These are phyloP conservation scores for Triplophysa siluroides DNA, from an alignment of 2,113 vertebrate species.

Conservation along the genomic window DNA sequence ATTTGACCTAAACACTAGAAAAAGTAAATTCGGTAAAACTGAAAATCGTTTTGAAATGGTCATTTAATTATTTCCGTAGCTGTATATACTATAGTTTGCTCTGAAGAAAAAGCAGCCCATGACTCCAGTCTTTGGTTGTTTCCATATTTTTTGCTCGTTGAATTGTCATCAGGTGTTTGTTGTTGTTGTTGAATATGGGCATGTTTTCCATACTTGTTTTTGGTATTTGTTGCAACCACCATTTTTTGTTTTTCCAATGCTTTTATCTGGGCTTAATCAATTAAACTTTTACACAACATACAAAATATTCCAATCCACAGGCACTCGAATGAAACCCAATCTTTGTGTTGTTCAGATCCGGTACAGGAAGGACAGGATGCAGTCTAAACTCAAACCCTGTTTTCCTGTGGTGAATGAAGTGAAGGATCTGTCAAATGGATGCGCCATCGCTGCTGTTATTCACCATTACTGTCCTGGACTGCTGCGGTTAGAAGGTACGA, in stretches of 20 bases:
- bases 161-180: conserved; percentile 2
- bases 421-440: conserved; percentile 85
- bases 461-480: conserved; percentile 88
- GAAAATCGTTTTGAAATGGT: too few relatives aligned
- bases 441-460: conserved; percentile 83
- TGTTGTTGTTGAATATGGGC: neutral
- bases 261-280: neutral
- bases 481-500: conserved; percentile 83
- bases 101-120: too few relatives aligned
- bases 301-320: neutral
- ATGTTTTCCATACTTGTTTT: neutral
- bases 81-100: too few relatives aligned
- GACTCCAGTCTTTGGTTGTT: neutral
- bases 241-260: neutral
- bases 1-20: too few relatives aligned
- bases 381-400: conserved; percentile 78
- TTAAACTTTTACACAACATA: neutral
- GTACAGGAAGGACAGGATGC: conserved; percentile 86
- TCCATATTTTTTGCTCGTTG: neutral
- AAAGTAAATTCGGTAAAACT: too few relatives aligned
- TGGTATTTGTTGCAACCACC: neutral
- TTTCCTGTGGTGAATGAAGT: conserved; percentile 82
- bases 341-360: conserved; percentile 76
- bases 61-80: too few relatives aligned
- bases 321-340: neutral